Percentiles rank a stretch among this genome's conserved stretches.
Conservation (phyloP, 2,113 vertebrate genomes). For the Hylia prasina region DNA sequence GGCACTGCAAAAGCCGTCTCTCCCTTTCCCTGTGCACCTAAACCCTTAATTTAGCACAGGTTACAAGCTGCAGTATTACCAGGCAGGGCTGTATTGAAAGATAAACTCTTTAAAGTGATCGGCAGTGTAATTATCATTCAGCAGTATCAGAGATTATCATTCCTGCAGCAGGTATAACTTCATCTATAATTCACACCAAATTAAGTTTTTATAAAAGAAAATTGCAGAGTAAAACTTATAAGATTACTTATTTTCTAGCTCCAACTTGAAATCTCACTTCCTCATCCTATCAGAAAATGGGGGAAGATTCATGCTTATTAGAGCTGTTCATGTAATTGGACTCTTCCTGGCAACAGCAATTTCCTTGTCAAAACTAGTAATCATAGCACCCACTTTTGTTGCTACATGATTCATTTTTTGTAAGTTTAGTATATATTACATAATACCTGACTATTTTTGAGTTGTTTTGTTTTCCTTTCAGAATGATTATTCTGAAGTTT, state of each 20-base stretch:
- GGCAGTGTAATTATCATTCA: not conserved
- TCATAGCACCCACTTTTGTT: not conserved
- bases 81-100: not conserved
- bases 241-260: not conserved
- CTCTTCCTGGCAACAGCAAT: not conserved
- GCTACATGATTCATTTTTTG: not conserved
- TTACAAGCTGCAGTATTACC: not conserved
- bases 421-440: not conserved
- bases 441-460: not conserved
- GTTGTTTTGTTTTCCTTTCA: not conserved
- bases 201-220: conserved; percentile 7
- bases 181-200: not conserved
- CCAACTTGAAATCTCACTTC: not conserved
- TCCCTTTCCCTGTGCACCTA: not conserved
- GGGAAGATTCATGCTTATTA: not conserved
- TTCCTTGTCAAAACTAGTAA: not conserved
- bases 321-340: not conserved
- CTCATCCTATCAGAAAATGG: not conserved
- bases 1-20: not conserved
- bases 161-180: not conserved
- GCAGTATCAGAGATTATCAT: not conserved
- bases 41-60: not conserved
- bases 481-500: not conserved
- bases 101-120: not conserved
- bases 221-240: not conserved